phyloP scores from a whole-genome alignment of 1,140 invertebrate genomes.

The Dendroctonus valens region DNA sequence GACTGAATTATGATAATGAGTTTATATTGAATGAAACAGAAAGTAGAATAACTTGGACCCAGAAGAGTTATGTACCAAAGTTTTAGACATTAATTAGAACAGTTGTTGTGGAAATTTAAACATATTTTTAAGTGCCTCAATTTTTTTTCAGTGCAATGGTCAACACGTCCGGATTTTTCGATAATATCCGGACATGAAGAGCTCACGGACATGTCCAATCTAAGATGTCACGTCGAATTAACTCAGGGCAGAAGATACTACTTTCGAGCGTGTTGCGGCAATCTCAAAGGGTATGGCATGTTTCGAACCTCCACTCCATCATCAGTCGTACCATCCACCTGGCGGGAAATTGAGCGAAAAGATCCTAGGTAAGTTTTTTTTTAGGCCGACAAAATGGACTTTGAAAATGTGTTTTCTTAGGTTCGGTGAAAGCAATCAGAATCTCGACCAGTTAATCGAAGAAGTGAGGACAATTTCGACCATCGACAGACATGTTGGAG shows the following conservation, averaged over 20 bases:
- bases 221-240: constrained; percentile 67
- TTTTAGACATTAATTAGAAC: background rate
- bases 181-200: constrained; percentile 74
- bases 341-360: constrained; percentile 74
- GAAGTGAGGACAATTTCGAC: constrained; percentile 66
- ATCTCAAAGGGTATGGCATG: constrained; percentile 88
- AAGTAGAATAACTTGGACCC: no score
- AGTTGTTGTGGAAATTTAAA: background rate
- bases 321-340: constrained; percentile 88
- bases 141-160: constrained; percentile 77
- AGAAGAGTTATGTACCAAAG: background rate
- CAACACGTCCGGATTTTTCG: constrained; percentile 75
- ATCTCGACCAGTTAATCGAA: constrained; percentile 73
- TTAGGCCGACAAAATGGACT: background rate
- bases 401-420: constrained; percentile 28
- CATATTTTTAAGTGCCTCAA: background rate
- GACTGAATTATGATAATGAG: no score
- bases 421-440: constrained; percentile 66
- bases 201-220: constrained; percentile 64
- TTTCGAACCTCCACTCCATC: constrained; percentile 71
- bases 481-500: constrained; percentile 59
- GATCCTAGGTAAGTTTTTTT: constrained; percentile 46
- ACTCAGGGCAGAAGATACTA: constrained; percentile 81
- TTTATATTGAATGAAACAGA: no score
- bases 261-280: constrained; percentile 82